Base-by-base conservation (phyloP, 1,140 invertebrate genomes). In the Bombus breviceps region DNA sequence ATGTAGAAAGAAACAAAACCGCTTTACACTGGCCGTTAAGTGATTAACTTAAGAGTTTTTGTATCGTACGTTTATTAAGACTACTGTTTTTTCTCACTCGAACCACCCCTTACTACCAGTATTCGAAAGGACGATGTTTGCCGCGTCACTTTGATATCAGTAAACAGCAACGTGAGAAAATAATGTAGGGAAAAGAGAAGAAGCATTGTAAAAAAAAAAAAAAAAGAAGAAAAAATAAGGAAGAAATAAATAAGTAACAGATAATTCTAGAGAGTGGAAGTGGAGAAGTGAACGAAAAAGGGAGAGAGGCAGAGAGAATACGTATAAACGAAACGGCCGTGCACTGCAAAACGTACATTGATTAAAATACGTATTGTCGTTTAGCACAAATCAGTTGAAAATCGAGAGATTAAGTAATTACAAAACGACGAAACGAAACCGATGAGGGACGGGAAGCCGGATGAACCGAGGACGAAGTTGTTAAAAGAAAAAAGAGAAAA, bases 51-150 rank as follows among this genome's bases (percentile, higher is more conserved):
- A 95, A 92, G 92, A 92, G 86, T 92, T 94, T 95, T 94, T 94
- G 94, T 95, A 95, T 94, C 92, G 92, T 94, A 94, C 91, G 91
- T 94, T 95, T 95, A 91, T 95, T 95, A 95, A 93, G 93, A 93
- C 92, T 94, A 93, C 91, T 81, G 87, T 89, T 91, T 93, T 92
- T 93, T 92, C 91, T 93, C 89, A 93, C 92, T 94, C 93, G 12
- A 84, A 68, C 92, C 92, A 93, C 91, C 92, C 92, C 41, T 73
- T 80, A 43, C 53, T 93, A 95, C 91, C 94, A 95, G 94, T 95
- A 95, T 95, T 95, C 91, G 90, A 89, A 53, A 79, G 66, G 68
- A 72, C 83, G 68, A 84, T 79, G 34, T 71, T 62, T 32, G 68
- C 34, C 34, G 81, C 41, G 74, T 86, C 88, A 71, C 69, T 83